A percentile compares a stretch with the other conserved stretches of the same genome.
phyloP scores from a whole-genome alignment of 2,797 vertebrate species.

The Brachyrhaphis roseni region DNA sequence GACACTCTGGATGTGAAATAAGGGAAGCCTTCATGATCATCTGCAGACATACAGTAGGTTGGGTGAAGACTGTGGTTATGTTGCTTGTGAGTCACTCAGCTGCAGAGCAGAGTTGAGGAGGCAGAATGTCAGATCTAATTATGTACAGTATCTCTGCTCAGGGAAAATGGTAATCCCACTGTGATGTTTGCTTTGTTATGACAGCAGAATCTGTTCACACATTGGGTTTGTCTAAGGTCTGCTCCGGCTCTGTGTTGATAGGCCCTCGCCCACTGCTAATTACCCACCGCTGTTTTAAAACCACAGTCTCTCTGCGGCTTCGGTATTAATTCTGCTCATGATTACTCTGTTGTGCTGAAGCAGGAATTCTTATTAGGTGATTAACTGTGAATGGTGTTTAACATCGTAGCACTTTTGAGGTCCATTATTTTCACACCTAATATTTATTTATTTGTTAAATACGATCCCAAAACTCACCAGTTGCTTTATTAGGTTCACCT shows the following conservation, averaged over 20 bases:
- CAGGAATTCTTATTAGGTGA: conserved; percentile 9
- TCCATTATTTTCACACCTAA: not conserved
- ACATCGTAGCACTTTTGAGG: not conserved
- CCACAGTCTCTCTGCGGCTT: conserved; percentile 17
- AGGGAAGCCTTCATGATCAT: conserved; percentile 27
- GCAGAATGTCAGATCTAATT: conserved; percentile 71
- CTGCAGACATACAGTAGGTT: conserved; percentile 39
- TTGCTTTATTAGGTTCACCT: not conserved
- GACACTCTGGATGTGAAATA: not conserved
- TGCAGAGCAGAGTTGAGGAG: conserved; percentile 48
- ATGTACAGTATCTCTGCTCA: conserved; percentile 42
- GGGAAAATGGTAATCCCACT: conserved; percentile 60
- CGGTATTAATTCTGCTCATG: conserved; percentile 13
- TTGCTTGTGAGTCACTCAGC: conserved; percentile 56
- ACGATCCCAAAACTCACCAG: not conserved
- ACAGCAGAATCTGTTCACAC: conserved; percentile 58
- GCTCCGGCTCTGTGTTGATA: conserved; percentile 46
- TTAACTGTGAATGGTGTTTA: not conserved
- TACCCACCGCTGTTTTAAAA: conserved; percentile 36
- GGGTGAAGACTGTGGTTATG: conserved; percentile 58
- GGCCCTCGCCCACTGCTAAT: conserved; percentile 44
- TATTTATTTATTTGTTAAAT: not conserved
- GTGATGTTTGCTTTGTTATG: conserved; percentile 67
- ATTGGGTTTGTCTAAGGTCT: conserved; percentile 50
- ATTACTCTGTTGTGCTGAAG: conserved; percentile 18